A percentile compares a stretch with the other conserved stretches of the same genome.
Evolutionary conservation across 2,113 vertebrate genomes (phyloP).

Genomic region (Gracilinanus agilis): DNA sequence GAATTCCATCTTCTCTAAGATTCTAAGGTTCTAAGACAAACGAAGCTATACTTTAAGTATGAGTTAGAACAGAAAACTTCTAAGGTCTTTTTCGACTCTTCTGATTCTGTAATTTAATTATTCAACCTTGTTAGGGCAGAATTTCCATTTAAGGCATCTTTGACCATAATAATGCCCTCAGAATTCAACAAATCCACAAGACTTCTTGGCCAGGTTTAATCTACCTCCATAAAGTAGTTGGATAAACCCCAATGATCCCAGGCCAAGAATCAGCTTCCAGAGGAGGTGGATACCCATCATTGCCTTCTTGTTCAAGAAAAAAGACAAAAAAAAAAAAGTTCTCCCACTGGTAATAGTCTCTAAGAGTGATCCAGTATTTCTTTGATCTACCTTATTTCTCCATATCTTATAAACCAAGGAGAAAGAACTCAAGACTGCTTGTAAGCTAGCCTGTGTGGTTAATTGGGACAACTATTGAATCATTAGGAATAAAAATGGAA

Average conservation of each 20-base stretch:
- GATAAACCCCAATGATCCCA: not conserved
- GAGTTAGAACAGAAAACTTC: not conserved
- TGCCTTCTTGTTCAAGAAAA: not conserved
- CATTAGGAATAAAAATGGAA: conserved; percentile 25
- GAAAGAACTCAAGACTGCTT: not conserved
- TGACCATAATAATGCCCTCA: not conserved
- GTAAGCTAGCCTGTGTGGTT: not conserved
- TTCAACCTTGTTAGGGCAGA: conserved; percentile 4
- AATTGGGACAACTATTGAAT: not conserved
- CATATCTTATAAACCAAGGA: not conserved
- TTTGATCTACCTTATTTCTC: not conserved
- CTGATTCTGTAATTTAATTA: not conserved
- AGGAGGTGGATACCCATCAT: not conserved
- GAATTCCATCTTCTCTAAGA: not conserved
- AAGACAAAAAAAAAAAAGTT: not conserved
- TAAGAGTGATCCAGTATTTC: not conserved
- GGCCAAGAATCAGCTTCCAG: not conserved
- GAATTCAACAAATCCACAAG: not conserved
- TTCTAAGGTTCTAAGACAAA: not conserved
- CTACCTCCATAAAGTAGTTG: not conserved
- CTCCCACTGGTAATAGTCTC: not conserved
- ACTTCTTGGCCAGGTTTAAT: not conserved
- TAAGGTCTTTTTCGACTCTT: not conserved
- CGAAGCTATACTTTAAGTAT: not conserved
- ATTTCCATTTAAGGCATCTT: not conserved